A percentile compares a stretch with the other conserved stretches of the same genome.
Conservation (phyloP, 2,797 vertebrate genomes). For the Uromys caudimaculatus region DNA sequence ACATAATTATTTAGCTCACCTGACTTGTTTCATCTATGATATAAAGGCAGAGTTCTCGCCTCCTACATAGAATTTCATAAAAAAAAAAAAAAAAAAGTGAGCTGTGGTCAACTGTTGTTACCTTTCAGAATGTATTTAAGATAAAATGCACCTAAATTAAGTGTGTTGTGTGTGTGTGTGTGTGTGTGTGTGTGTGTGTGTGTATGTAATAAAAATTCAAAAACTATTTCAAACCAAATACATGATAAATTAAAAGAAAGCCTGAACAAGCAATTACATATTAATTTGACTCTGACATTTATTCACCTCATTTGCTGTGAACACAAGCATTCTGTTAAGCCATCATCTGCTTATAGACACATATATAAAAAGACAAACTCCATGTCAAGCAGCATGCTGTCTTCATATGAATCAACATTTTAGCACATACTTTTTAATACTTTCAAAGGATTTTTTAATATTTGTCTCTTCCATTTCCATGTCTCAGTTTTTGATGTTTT, state of each 20-base stretch:
- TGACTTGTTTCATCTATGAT: not conserved
- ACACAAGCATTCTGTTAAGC: not conserved
- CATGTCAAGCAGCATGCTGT: not conserved
- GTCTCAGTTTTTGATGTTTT: not conserved
- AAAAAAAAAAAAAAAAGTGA: not conserved
- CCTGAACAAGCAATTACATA: not conserved
- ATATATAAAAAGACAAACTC: not conserved
- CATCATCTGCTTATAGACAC: not conserved
- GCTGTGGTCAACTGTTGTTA: not conserved
- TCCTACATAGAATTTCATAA: not conserved
- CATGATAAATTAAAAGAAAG: not conserved
- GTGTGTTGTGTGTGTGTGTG: not conserved
- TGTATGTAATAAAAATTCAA: not conserved
- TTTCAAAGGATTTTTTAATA: not conserved
- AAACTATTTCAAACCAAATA: not conserved
- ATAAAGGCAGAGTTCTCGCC: not conserved
- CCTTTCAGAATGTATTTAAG: not conserved
- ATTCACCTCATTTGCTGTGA: not conserved
- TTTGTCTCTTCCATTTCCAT: not conserved
- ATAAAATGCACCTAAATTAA: not conserved
- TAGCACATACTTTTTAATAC: not conserved
- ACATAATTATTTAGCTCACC: not conserved
- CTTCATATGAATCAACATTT: not conserved
- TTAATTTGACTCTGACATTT: not conserved
- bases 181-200: not conserved